Conservation (phyloP, 2,113 vertebrate genomes). For the Marcusenius ussheri region DNA sequence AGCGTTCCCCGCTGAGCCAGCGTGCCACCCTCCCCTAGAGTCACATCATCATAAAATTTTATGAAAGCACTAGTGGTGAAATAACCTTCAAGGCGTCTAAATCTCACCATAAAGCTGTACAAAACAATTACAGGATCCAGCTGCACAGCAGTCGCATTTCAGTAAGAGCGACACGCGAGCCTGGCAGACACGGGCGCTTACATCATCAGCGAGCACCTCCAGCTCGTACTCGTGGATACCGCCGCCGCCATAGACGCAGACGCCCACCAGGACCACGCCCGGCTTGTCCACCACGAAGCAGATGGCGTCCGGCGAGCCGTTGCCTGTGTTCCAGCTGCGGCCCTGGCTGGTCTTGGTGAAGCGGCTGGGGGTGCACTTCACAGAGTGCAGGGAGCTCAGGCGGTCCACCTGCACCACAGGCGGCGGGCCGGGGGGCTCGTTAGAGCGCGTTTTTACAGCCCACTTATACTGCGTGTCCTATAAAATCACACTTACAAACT, state of each 20-base stretch:
- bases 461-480: neutral
- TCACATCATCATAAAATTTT: neutral
- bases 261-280: conserved; percentile 89
- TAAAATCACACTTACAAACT: neutral
- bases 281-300: conserved; percentile 93
- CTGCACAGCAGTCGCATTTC: neutral
- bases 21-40: neutral
- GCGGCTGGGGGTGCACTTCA: conserved; percentile 88
- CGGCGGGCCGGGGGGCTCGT: neutral
- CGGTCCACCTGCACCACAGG: conserved; percentile 73
- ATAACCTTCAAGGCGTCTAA: neutral
- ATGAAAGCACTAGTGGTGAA: neutral
- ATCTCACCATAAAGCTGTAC: neutral
- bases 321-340: conserved; percentile 97
- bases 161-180: neutral
- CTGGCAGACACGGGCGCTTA: conserved; percentile 52
- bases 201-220: conserved; percentile 93
- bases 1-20: neutral
- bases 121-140: neutral
- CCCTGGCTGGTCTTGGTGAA: conserved; percentile 98
- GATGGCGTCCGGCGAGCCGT: conserved; percentile 95
- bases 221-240: conserved; percentile 97
- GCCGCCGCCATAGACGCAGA: conserved; percentile 95
- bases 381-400: conserved; percentile 87
- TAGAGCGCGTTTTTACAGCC: neutral